A percentile compares a stretch with the other conserved stretches of the same genome.
These are phyloP conservation scores for Pseudomyrmex concolor DNA, from an alignment of 1,140 invertebrate genomes.

Conservation along the genomic window DNA sequence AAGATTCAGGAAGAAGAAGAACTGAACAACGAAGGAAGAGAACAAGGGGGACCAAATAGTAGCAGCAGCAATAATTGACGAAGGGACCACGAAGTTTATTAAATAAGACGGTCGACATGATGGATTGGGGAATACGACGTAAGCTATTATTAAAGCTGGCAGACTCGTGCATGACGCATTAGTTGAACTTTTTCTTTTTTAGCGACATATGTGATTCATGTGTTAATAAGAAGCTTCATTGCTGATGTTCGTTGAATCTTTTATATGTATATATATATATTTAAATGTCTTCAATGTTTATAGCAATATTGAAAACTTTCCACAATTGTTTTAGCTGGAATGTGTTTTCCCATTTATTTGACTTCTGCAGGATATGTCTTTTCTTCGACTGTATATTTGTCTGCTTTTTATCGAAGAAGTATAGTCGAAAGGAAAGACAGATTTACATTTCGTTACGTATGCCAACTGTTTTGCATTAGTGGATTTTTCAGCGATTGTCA, in stretches of 20 bases:
- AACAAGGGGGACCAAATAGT: slow-evolving; percentile 41
- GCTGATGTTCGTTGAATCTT: not conserved
- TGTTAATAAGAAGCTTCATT: not conserved
- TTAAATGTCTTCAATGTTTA: slow-evolving; percentile 5
- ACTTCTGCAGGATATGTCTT: not conserved
- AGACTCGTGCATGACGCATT: slow-evolving; percentile 38
- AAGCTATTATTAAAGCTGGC: slow-evolving; percentile 81
- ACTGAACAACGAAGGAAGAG: slow-evolving; percentile 34
- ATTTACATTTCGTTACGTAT: slow-evolving; percentile 3
- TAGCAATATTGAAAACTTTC: not conserved
- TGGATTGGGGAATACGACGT: slow-evolving; percentile 93
- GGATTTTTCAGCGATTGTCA: not conserved
- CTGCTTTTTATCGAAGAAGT: slow-evolving; percentile 10
- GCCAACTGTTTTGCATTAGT: slow-evolving; percentile 17
- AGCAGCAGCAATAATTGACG: slow-evolving; percentile 52
- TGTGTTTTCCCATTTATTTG: not conserved
- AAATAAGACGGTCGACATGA: slow-evolving; percentile 83
- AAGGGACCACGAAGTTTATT: slow-evolving; percentile 49
- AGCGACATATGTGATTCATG: slow-evolving; percentile 16
- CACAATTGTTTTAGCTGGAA: not conserved
- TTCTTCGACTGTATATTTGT: slow-evolving; percentile 8
- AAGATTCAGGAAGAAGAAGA: slow-evolving; percentile 1
- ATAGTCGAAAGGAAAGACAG: not conserved
- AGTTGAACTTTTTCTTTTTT: slow-evolving; percentile 14
- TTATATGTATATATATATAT: not conserved